Evolutionary conservation across 2,888 invertebrate species (phyloP), one percentile per base, ranked within the genome.

Genomic region (Mechanitis messenoides): DNA sequence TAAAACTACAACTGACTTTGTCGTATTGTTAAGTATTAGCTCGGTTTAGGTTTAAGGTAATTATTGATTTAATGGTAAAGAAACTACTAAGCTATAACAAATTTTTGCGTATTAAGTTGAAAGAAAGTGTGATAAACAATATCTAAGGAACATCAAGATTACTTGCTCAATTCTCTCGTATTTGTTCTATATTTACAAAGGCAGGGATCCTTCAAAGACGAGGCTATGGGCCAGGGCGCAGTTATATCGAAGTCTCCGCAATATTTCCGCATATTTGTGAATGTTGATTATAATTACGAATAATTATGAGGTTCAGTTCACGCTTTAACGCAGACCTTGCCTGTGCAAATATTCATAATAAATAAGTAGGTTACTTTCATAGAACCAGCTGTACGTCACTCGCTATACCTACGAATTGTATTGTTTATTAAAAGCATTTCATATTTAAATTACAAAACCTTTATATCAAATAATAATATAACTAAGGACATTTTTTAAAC

Each of bases 221-320:
- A 20, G 20, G 20, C 20, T 20, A 35, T 35, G 42, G 20, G 47
- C 58, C 35, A 35, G 35, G 35, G 35, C 1, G 59, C 42, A 12
- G 55, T 31, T 53, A 45, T 45, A 55, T 35, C 61, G 50, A 33
- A 53, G 61, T 46, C 56, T 28, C 58, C 56, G 55, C 55, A 42
- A 11, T 55, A 62, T 59, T 62, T 59, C 62, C 59, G 59, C 59
- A 59, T 62, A 59, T 56, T 62, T 59, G 38, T 54, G 42, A 45
- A 59, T 62, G 35, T 59, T 4, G 62, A 59, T 59, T 31, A 46
- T 59, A 59, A 56, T 54, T 50, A 59, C 66, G 74, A 72, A 74
- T 79, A 73, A 68, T 69, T 58, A 58, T 55, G 50, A 55, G 58
- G 55, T 58, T 50, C 50, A 47, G 55, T 45, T 45, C 59, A 62